A percentile compares a stretch with the other conserved stretches of the same genome.
Evolutionary conservation across 1,140 invertebrate genomes (phyloP).

Genomic region (Drosophila micromelanica): DNA sequence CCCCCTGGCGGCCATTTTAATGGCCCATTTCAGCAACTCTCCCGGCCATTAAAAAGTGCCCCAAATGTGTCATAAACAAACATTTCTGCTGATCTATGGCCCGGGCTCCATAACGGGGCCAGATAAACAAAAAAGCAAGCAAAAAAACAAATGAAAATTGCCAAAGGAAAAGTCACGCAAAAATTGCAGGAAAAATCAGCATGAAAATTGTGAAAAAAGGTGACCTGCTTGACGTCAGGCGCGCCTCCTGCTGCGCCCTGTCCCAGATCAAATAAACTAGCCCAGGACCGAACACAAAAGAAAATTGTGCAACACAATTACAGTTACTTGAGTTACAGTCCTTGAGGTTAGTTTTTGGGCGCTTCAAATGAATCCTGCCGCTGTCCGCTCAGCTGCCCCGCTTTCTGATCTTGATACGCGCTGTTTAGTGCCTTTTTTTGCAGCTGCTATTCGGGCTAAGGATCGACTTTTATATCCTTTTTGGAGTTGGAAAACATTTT

Average conservation of each 20-base stretch:
- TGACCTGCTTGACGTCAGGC: slow-evolving; percentile 19
- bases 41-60: slow-evolving; percentile 26
- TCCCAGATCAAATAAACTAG: neutral
- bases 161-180: slow-evolving; percentile 46
- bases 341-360: neutral
- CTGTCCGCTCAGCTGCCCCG: slow-evolving; percentile 40
- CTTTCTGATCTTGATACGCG: slow-evolving; percentile 47
- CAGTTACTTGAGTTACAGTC: neutral
- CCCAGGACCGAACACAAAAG: slow-evolving; percentile 1
- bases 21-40: slow-evolving; percentile 10
- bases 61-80: slow-evolving; percentile 64
- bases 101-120: slow-evolving; percentile 12
- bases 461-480: slow-evolving; percentile 19
- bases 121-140: neutral
- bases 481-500: neutral
- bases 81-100: slow-evolving; percentile 41
- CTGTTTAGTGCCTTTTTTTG: slow-evolving; percentile 13
- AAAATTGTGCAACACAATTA: slow-evolving; percentile 6
- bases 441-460: slow-evolving; percentile 23
- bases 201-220: slow-evolving; percentile 8
- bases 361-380: slow-evolving; percentile 24
- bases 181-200: slow-evolving; percentile 41
- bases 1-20: slow-evolving; percentile 39
- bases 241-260: slow-evolving; percentile 12
- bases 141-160: slow-evolving; percentile 10